Conservation (phyloP, 2,113 vertebrate species). For the Petrocephalus microphthalmus region DNA sequence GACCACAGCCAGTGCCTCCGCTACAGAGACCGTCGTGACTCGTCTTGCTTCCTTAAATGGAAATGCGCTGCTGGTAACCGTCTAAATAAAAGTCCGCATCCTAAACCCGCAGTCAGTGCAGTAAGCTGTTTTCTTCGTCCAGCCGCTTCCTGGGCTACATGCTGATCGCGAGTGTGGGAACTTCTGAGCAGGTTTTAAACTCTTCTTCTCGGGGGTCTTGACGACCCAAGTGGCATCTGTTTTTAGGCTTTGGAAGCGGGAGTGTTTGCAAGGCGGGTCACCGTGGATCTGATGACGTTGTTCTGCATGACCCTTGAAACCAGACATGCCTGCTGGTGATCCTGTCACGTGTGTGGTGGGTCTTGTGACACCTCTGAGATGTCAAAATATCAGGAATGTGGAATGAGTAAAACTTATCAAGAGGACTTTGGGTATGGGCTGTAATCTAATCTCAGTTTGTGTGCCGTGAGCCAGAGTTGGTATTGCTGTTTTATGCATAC, state of each 20-base stretch:
- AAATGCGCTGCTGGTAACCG: not conserved
- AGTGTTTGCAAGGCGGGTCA: not conserved
- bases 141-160: not conserved
- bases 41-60: not conserved
- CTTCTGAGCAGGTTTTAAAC: not conserved
- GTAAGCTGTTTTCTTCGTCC: not conserved
- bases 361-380: not conserved
- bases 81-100: not conserved
- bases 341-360: not conserved
- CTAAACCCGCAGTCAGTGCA: not conserved
- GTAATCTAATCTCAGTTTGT: not conserved
- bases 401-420: not conserved
- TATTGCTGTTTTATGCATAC: not conserved
- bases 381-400: not conserved
- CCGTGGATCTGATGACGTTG: not conserved
- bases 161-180: not conserved
- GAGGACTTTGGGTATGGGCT: not conserved
- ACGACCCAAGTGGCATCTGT: not conserved
- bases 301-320: not conserved
- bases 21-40: not conserved
- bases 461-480: not conserved
- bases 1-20: not conserved
- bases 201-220: not conserved
- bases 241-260: not conserved
- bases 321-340: not conserved